These are phyloP conservation scores for Herpailurus yagouaroundi DNA, from an alignment of 2,113 vertebrate genomes.

Conservation along the genomic window DNA sequence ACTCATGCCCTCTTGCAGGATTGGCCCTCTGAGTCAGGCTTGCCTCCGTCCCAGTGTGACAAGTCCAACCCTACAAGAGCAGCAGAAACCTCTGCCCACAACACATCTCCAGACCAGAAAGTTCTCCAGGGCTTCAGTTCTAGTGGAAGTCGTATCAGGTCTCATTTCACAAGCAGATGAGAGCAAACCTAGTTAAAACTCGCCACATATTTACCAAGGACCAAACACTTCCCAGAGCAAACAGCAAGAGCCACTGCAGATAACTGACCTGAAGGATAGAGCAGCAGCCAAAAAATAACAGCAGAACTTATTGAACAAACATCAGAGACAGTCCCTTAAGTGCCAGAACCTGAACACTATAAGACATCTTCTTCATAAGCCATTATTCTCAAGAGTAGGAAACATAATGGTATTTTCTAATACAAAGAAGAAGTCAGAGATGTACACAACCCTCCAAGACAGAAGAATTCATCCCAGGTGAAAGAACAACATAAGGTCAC, in stretches of 20 bases:
- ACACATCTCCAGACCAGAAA: background rate
- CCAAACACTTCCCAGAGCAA: background rate
- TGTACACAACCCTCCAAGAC: background rate
- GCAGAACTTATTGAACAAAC: background rate
- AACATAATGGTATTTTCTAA: background rate
- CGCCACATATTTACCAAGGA: background rate
- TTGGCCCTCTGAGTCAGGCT: background rate
- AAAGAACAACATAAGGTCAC: background rate
- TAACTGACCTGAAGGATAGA: background rate
- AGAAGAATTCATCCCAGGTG: background rate
- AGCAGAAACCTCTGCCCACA: background rate
- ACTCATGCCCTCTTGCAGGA: background rate
- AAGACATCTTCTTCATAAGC: background rate
- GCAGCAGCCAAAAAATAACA: background rate
- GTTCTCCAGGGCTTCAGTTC: background rate
- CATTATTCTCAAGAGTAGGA: background rate
- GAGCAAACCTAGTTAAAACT: background rate
- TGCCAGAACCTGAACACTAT: background rate
- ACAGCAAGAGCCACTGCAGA: background rate
- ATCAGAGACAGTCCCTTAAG: background rate
- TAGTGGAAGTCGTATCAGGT: background rate
- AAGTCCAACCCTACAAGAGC: background rate
- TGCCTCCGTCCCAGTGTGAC: background rate
- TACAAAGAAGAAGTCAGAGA: background rate
- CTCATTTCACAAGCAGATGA: background rate